Percentiles rank a stretch among this genome's conserved stretches.
Evolutionary conservation across 2,113 vertebrate species (phyloP).

Genomic region (Heterotis niloticus): DNA sequence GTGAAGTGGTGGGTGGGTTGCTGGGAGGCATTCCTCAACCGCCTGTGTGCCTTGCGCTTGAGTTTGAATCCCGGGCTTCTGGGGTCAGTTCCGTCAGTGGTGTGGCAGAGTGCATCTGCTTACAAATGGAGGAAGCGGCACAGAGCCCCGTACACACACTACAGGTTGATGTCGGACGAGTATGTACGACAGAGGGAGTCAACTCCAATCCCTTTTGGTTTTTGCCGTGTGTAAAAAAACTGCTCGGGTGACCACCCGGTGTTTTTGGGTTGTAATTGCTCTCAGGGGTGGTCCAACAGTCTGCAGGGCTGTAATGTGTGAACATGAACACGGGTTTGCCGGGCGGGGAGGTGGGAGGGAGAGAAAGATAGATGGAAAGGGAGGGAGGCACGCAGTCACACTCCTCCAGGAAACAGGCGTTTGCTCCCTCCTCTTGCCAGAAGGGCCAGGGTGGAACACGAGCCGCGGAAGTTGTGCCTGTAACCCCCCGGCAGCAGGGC

Average conservation of each 20-base stretch:
- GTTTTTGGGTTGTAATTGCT: neutral
- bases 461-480: constrained; percentile 65
- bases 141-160: too few relatives aligned
- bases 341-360: neutral
- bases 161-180: too few relatives aligned
- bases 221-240: neutral
- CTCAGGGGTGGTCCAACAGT: neutral
- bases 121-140: neutral
- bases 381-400: neutral
- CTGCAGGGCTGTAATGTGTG: neutral
- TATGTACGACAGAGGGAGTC: neutral
- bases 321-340: neutral
- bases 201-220: too few relatives aligned
- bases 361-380: neutral
- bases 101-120: neutral
- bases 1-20: constrained; percentile 39
- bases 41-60: neutral
- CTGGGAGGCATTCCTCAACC: neutral
- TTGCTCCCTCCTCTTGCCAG: neutral
- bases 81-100: neutral
- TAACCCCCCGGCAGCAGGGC: constrained; percentile 61
- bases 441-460: neutral
- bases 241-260: neutral
- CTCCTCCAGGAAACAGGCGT: neutral
- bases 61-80: neutral